A percentile compares a stretch with the other conserved stretches of the same genome.
Evolutionary conservation across 2,888 invertebrate genomes (phyloP).

Genomic region (Platypus cylindrus): DNA sequence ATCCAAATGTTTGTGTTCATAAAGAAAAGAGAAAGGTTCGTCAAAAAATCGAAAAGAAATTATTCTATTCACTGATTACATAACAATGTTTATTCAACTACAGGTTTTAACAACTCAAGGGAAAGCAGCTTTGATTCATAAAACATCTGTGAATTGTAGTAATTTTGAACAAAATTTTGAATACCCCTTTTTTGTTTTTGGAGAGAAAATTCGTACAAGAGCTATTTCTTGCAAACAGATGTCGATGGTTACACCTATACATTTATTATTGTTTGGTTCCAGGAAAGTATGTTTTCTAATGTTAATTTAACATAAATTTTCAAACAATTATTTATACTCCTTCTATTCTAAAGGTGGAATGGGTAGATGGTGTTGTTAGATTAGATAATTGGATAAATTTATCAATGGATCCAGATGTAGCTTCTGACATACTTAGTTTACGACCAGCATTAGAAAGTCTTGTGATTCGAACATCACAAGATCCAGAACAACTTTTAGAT

Average conservation of each 20-base stretch:
- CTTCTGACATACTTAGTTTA: slow-evolving; percentile 72
- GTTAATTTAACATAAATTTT: not conserved
- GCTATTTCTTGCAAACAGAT: slow-evolving; percentile 94
- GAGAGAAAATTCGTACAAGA: slow-evolving; percentile 92
- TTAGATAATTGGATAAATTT: slow-evolving; percentile 93
- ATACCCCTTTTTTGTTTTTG: slow-evolving; percentile 94
- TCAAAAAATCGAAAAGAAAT: not conserved
- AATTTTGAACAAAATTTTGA: slow-evolving; percentile 73
- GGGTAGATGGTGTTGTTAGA: slow-evolving; percentile 60
- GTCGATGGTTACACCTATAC: slow-evolving; percentile 86
- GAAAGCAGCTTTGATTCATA: slow-evolving; percentile 88
- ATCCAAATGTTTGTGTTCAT: slow-evolving; percentile 93
- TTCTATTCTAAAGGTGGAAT: slow-evolving; percentile 44
- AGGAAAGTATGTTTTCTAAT: slow-evolving; percentile 41
- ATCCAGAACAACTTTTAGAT: slow-evolving; percentile 64
- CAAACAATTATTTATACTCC: too few relatives aligned
- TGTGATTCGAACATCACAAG: slow-evolving; percentile 63
- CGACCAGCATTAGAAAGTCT: slow-evolving; percentile 81
- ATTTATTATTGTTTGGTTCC: slow-evolving; percentile 84
- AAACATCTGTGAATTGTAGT: slow-evolving; percentile 90
- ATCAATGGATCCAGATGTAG: slow-evolving; percentile 64
- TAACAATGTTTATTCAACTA: slow-evolving; percentile 9
- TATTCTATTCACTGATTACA: not conserved
- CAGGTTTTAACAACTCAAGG: slow-evolving; percentile 88
- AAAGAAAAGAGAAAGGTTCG: slow-evolving; percentile 83